Base-by-base conservation (phyloP, 2,113 vertebrate genomes). In the Carassius gibelio region DNA sequence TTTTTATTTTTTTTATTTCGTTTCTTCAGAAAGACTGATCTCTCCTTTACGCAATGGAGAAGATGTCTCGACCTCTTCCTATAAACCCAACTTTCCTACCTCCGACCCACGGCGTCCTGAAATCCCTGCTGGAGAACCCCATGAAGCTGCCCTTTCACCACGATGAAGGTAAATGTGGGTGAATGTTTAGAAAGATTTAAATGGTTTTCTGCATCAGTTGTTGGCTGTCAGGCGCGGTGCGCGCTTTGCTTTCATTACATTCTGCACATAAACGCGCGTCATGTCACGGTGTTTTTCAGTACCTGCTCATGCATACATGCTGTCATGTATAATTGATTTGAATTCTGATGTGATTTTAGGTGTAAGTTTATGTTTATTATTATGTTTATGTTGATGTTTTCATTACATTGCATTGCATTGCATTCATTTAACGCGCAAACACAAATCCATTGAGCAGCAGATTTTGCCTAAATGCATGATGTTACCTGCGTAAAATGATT, bases 91-190 rank as follows among this genome's bases (percentile, higher is more conserved):
- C 95, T 93, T 99, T 97, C 92, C 94, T 97, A 90, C 96, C 96
- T 90, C 97, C 97, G 91, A 96, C 96, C 59, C 97, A 99, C 90
- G 97, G 98, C 84, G 98, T 99, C 61, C 96, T 99, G 84, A 98
- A 98, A 90, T 99, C 97, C 62, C 94, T 99, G 88, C 96, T 99
- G 96, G 98, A 99, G 88, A 99, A 99, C 84, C 98, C 98, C 8
- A 95, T 98, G 85, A 99, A 98, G 92, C 94, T 99, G 90, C 97
- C 97, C 50, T 96, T 98, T 86, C 95, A 96, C 61, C 96, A 97
- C 19, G 96, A 99, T 83, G 97, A 98, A 93, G 97, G 97, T 99
- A 95, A 26, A 34, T 14, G 52, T 30, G 38, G 17, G 1, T 59
- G 21, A 21, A 14, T 21, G 5, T 11, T 30, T 3, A 0, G n/a